These are phyloP conservation scores for Mirza zaza DNA, from an alignment of 2,113 vertebrate species.

Conservation along the genomic window DNA sequence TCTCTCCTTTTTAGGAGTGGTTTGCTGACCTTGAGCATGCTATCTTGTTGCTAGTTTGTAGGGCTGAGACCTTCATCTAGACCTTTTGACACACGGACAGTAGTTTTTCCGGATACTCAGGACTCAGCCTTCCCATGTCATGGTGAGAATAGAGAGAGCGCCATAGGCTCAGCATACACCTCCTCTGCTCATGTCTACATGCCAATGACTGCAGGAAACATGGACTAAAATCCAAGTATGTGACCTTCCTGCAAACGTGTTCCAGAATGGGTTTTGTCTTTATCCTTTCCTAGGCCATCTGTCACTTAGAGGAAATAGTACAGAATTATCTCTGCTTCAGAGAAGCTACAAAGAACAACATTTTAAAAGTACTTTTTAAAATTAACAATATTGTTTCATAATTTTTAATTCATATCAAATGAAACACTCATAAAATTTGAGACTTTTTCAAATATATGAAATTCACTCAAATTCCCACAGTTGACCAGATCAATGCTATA, in stretches of 20 bases:
- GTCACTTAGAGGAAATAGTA: neutral
- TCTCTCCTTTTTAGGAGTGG: neutral
- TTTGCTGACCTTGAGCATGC: no score
- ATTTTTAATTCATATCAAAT: neutral
- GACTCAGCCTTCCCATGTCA: neutral
- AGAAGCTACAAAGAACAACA: neutral
- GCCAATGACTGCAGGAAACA: neutral
- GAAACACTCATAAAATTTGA: neutral
- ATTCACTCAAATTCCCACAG: neutral
- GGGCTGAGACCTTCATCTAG: neutral
- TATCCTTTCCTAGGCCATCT: neutral
- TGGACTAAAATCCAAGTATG: neutral
- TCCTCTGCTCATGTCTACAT: neutral
- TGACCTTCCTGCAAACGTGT: neutral
- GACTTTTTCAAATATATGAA: neutral
- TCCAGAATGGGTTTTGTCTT: neutral
- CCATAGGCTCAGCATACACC: no score
- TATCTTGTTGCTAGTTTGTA: no score
- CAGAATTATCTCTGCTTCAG: neutral
- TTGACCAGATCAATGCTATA: neutral
- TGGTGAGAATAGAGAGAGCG: rapidly evolving
- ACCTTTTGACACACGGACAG: neutral
- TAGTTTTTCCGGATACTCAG: neutral
- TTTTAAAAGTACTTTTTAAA: neutral
- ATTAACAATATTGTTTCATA: neutral